Conservation (phyloP, 2,797 vertebrate species). For the Loris lydekkerianus region DNA sequence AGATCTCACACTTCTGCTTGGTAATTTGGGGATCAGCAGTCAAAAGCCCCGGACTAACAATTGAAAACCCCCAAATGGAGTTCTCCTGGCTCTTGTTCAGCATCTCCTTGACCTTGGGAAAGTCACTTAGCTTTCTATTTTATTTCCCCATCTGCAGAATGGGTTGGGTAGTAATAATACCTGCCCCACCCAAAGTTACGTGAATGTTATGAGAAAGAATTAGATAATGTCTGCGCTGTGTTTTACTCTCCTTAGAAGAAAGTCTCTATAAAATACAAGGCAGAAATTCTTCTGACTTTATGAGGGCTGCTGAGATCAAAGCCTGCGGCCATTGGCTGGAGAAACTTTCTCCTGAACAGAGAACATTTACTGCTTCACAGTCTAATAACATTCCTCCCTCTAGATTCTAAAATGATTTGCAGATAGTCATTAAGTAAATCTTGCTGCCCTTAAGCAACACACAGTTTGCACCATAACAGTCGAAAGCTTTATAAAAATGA, state of each 20-base stretch:
- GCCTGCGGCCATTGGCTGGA: conserved; percentile 63
- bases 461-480: conserved; percentile 74
- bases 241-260: conserved; percentile 81
- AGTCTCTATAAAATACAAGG: conserved; percentile 78
- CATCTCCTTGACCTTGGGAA: conserved; percentile 77
- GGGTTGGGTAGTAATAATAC: conserved; percentile 69
- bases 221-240: conserved; percentile 83
- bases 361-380: conserved; percentile 61
- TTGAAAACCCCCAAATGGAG: conserved; percentile 26
- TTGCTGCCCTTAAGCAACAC: conserved; percentile 76
- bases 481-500: conserved; percentile 77
- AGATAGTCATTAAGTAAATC: conserved; percentile 83
- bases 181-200: conserved; percentile 60
- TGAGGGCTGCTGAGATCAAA: conserved; percentile 81
- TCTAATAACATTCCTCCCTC: conserved; percentile 75
- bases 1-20: neutral
- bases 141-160: conserved; percentile 71
- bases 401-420: conserved; percentile 75
- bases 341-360: conserved; percentile 47
- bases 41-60: neutral
- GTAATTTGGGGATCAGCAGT: neutral
- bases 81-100: conserved; percentile 18
- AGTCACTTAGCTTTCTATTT: conserved; percentile 69
- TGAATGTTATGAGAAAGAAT: conserved; percentile 74
- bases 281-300: conserved; percentile 77